Conservation (phyloP, 2,888 invertebrate species). For the Druceiella hillmani region DNA sequence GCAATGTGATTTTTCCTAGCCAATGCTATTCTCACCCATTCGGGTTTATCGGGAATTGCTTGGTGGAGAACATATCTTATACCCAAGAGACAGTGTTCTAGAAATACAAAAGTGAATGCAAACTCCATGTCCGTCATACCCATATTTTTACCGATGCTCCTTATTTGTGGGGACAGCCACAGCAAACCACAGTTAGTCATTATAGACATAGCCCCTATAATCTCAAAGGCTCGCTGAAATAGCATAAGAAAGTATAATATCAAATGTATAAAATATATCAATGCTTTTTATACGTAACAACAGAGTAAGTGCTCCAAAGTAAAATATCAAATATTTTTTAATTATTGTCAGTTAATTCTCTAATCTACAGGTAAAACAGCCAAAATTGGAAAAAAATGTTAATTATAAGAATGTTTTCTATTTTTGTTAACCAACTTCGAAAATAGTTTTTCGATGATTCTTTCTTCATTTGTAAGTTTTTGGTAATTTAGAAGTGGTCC, state of each 20-base stretch:
- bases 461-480: too few relatives aligned
- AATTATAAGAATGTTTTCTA: too few relatives aligned
- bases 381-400: too few relatives aligned
- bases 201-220: slow-evolving; percentile 61
- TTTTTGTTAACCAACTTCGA: too few relatives aligned
- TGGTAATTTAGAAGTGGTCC: too few relatives aligned
- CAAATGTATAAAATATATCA: slow-evolving; percentile 29
- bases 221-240: slow-evolving; percentile 56
- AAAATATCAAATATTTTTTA: too few relatives aligned
- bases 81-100: slow-evolving; percentile 64
- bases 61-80: slow-evolving; percentile 60
- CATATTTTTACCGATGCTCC: slow-evolving; percentile 29
- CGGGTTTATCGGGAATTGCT: slow-evolving; percentile 65
- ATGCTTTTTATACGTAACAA: too few relatives aligned
- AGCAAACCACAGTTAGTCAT: slow-evolving; percentile 71
- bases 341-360: too few relatives aligned
- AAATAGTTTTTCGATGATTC: too few relatives aligned
- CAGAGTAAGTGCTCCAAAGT: too few relatives aligned
- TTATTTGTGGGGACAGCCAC: slow-evolving; percentile 60
- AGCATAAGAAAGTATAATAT: slow-evolving; percentile 9
- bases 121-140: slow-evolving; percentile 37
- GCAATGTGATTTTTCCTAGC: slow-evolving; percentile 58
- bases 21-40: slow-evolving; percentile 58
- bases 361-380: too few relatives aligned
- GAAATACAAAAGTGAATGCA: slow-evolving; percentile 57